Conservation (phyloP, 2,113 vertebrate species). For the Apistogramma diplotaenia region DNA sequence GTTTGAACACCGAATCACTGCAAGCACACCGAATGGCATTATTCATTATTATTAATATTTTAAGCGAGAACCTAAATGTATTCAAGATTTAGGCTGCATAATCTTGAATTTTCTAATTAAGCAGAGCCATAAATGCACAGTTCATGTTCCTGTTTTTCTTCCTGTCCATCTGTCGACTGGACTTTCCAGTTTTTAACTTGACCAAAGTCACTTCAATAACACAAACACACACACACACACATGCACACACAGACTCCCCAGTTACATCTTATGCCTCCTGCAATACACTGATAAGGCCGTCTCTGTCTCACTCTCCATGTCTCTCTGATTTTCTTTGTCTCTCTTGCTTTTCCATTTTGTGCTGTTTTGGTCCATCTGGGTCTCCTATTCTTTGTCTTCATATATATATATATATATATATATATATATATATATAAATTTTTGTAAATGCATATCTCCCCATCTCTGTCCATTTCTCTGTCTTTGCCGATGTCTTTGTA, state of each 20-base stretch:
- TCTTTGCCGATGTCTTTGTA: too few species aligned
- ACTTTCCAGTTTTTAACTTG: slow-evolving; percentile 66
- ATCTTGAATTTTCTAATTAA: slow-evolving; percentile 28
- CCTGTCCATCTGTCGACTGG: slow-evolving; percentile 61
- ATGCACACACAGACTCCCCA: slow-evolving; percentile 54
- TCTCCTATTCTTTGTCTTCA: slow-evolving; percentile 3
- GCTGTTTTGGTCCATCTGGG: slow-evolving; percentile 24
- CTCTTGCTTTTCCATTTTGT: slow-evolving; percentile 40
- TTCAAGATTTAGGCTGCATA: background rate
- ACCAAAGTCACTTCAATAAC: slow-evolving; percentile 77
- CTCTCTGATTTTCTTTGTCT: slow-evolving; percentile 58
- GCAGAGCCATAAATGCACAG: slow-evolving; percentile 26
- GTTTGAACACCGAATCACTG: slow-evolving; percentile 4
- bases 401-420: background rate
- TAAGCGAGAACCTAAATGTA: background rate
- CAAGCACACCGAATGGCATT: background rate
- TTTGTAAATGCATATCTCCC: background rate
- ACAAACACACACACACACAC: slow-evolving; percentile 30
- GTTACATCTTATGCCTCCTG: slow-evolving; percentile 72
- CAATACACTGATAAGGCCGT: slow-evolving; percentile 70
- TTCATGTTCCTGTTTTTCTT: slow-evolving; percentile 42
- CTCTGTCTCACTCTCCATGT: slow-evolving; percentile 47
- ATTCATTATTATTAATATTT: slow-evolving; percentile 3
- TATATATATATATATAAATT: too few species aligned
- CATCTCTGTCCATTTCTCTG: background rate